Conservation (phyloP, 2,888 invertebrate species). For the Bugulina stolonifera region DNA sequence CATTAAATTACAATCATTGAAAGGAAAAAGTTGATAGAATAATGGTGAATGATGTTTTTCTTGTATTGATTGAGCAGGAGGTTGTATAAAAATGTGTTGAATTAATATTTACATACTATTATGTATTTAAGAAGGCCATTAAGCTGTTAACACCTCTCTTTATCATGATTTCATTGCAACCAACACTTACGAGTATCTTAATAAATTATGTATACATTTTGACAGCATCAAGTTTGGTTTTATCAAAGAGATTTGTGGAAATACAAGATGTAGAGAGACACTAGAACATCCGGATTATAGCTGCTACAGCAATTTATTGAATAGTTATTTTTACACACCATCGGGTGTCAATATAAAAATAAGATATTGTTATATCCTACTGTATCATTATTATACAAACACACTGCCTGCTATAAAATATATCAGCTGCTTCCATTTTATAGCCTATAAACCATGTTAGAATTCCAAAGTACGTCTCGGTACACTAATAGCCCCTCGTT, state of each 20-base stretch:
- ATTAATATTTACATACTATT: constrained; percentile 25
- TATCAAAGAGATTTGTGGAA: constrained; percentile 24
- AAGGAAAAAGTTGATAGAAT: neutral
- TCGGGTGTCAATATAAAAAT: constrained; percentile 9
- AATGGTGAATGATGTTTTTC: neutral
- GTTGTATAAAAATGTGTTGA: constrained; percentile 24
- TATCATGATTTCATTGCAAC: neutral
- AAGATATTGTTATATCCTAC: constrained; percentile 4
- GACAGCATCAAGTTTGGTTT: constrained; percentile 19
- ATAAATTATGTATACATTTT: constrained; percentile 26
- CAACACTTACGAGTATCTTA: neutral
- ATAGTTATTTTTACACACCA: neutral
- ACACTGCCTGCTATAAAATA: neutral
- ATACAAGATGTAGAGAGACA: neutral
- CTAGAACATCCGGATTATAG: constrained; percentile 16
- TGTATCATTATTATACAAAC: constrained; percentile 26
- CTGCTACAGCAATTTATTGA: neutral
- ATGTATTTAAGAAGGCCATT: neutral
- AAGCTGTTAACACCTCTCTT: constrained; percentile 6
- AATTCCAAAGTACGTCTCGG: neutral
- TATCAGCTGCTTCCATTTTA: neutral
- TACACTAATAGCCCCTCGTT: too few relatives aligned
- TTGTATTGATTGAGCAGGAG: neutral
- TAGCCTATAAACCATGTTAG: neutral
- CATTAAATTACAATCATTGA: constrained; percentile 16